These are phyloP conservation scores for Lepetodrilus schrolli DNA, from an alignment of 2,888 invertebrate species.

Conservation along the genomic window DNA sequence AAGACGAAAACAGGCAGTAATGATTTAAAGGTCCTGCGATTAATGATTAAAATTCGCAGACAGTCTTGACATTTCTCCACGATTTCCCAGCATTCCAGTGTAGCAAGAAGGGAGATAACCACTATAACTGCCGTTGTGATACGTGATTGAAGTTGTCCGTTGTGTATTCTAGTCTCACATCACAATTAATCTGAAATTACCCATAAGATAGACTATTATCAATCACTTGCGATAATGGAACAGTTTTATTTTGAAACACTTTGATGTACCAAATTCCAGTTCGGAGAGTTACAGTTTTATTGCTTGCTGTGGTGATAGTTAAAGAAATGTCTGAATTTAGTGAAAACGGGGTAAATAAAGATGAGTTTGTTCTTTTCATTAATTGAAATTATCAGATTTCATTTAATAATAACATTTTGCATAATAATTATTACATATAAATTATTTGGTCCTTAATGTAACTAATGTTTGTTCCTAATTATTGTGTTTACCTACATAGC, in stretches of 20 bases:
- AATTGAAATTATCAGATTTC: no score
- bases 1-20: conserved; percentile 60
- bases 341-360: no score
- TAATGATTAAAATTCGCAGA: background rate
- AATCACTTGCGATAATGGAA: conserved; percentile 1
- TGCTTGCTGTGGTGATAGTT: background rate
- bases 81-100: conserved; percentile 29
- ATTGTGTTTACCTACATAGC: no score
- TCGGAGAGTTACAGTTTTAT: background rate
- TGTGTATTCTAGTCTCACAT: conserved; percentile 2
- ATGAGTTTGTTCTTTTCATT: no score
- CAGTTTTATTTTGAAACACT: no score
- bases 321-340: no score
- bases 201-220: conserved; percentile 1
- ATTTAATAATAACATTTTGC: no score
- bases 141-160: conserved; percentile 9
- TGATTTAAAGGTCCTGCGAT: conserved; percentile 46
- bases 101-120: conserved; percentile 19
- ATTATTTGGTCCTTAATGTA: no score
- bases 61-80: conserved; percentile 2
- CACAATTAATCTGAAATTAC: background rate
- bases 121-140: background rate
- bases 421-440: no score
- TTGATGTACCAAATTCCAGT: no score
- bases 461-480: no score